Conservation (phyloP, 2,113 vertebrate species). For the Galemys pyrenaicus region DNA sequence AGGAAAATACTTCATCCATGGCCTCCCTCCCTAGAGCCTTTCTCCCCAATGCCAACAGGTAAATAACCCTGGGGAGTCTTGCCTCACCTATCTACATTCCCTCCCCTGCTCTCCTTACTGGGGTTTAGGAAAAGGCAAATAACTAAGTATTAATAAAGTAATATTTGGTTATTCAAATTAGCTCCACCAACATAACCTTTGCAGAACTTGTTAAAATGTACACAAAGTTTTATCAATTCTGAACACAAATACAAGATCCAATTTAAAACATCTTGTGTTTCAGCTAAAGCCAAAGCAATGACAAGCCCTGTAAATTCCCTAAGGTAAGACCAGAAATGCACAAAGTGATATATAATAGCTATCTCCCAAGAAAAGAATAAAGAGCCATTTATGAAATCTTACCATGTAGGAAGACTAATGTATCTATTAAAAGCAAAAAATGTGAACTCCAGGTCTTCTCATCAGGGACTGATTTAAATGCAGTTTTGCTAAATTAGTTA, state of each 20-base stretch:
- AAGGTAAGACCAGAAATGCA: slow-evolving; percentile 75
- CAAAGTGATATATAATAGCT: slow-evolving; percentile 79
- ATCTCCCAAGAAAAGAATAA: slow-evolving; percentile 75
- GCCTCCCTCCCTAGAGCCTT: background rate
- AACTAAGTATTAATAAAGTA: slow-evolving; percentile 56
- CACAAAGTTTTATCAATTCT: slow-evolving; percentile 42
- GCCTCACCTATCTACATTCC: background rate
- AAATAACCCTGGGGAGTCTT: background rate
- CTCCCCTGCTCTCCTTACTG: background rate
- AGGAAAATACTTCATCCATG: background rate
- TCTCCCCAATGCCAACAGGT: background rate
- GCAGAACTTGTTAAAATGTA: slow-evolving; percentile 54
- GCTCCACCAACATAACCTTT: slow-evolving; percentile 51
- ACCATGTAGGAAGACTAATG: slow-evolving; percentile 84
- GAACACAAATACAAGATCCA: slow-evolving; percentile 68
- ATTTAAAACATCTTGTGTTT: slow-evolving; percentile 71
- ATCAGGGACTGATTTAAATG: slow-evolving; percentile 84
- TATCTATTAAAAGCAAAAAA: slow-evolving; percentile 85
- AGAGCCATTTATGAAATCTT: slow-evolving; percentile 81
- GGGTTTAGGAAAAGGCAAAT: background rate
- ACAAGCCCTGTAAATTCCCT: slow-evolving; percentile 78
- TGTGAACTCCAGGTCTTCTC: slow-evolving; percentile 84
- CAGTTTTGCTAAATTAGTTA: slow-evolving; percentile 85
- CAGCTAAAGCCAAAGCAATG: slow-evolving; percentile 57
- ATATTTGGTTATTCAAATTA: slow-evolving; percentile 66